These are phyloP conservation scores for Cyclophora punctaria DNA, from an alignment of 2,888 invertebrate genomes.

Conservation along the genomic window DNA sequence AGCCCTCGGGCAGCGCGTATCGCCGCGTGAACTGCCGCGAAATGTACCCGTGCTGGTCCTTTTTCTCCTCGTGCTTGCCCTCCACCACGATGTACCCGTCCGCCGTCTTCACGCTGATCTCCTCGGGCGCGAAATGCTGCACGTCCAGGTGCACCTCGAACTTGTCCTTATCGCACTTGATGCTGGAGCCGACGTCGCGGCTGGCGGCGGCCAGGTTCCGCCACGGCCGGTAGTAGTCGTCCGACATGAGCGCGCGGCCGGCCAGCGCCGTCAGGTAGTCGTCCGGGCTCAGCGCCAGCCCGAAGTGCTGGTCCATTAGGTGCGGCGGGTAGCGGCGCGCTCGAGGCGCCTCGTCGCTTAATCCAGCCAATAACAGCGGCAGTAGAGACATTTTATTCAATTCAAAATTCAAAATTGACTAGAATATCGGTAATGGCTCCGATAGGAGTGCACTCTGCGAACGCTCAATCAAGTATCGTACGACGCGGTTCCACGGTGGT, in stretches of 20 bases:
- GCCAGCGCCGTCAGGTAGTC: slow-evolving; percentile 25
- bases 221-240: slow-evolving; percentile 38
- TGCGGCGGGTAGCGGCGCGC: slow-evolving; percentile 30
- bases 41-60: slow-evolving; percentile 80
- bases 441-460: neutral
- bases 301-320: slow-evolving; percentile 56
- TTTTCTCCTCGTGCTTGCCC: slow-evolving; percentile 82
- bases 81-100: slow-evolving; percentile 79
- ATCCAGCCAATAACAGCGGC: slow-evolving; percentile 32
- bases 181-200: slow-evolving; percentile 56
- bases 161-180: slow-evolving; percentile 46
- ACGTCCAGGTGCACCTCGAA: slow-evolving; percentile 77
- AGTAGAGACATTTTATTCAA: slow-evolving; percentile 43
- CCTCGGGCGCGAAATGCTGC: slow-evolving; percentile 80
- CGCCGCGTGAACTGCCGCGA: slow-evolving; percentile 81
- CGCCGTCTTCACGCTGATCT: slow-evolving; percentile 81
- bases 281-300: slow-evolving; percentile 46
- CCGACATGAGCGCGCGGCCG: neutral
- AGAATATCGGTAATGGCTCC: neutral
- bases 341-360: slow-evolving; percentile 27
- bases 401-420: neutral
- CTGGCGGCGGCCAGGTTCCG: slow-evolving; percentile 45
- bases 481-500: neutral
- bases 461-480: neutral
- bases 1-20: slow-evolving; percentile 80